Percentiles rank a stretch among this genome's conserved stretches.
Evolutionary conservation across 2,113 vertebrate species (phyloP).

Genomic region (Cyrtonyx montezumae): DNA sequence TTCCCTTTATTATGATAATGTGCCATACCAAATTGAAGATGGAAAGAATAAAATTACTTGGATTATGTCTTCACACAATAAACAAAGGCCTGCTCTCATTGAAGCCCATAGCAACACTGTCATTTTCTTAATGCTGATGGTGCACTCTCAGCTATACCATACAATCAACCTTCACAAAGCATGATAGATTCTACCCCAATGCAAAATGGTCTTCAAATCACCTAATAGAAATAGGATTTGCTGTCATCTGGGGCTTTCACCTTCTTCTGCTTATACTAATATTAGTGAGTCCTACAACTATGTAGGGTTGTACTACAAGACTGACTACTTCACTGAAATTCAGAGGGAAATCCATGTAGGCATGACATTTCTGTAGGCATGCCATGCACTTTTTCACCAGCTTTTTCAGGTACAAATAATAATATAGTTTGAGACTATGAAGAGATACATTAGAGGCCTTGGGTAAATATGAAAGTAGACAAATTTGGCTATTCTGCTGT

Average conservation of each 20-base stretch:
- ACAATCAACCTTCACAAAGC: background rate
- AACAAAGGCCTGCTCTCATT: background rate
- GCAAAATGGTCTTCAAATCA: background rate
- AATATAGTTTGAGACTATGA: background rate
- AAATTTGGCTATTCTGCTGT: background rate
- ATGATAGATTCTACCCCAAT: background rate
- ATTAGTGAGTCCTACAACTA: background rate
- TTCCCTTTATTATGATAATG: slow-evolving; percentile 52
- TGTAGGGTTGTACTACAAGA: too few species aligned
- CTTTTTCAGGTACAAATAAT: background rate
- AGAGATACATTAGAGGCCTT: background rate
- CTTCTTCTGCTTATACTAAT: background rate
- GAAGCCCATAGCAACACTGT: background rate
- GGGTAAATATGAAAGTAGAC: accelerated
- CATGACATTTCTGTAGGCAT: background rate
- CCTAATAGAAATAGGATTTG: background rate
- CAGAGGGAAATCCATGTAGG: background rate
- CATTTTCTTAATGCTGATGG: background rate
- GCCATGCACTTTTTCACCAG: background rate
- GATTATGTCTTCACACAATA: background rate
- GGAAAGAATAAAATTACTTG: slow-evolving; percentile 29
- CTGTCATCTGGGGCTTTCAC: background rate
- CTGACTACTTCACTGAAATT: background rate
- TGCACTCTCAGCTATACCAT: background rate
- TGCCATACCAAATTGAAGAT: slow-evolving; percentile 4